Evolutionary conservation across 2,113 vertebrate genomes (phyloP).

Genomic region (Eptesicus fuscus): DNA sequence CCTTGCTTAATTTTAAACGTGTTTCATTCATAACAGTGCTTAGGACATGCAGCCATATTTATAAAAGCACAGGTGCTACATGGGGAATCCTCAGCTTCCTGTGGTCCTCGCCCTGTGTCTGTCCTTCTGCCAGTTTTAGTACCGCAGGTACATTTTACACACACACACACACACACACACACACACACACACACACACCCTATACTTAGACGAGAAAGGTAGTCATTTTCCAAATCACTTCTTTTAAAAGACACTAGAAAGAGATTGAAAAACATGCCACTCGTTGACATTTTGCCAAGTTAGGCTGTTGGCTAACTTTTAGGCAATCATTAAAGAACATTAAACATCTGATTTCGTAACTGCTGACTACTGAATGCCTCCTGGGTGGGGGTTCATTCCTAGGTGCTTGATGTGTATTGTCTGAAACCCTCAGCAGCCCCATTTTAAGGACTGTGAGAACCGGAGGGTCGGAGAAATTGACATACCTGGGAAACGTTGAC

Average conservation of each 20-base stretch:
- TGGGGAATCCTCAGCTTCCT: neutral
- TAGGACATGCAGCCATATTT: neutral
- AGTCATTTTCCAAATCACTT: constrained; percentile 63
- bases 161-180: neutral
- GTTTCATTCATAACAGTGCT: neutral
- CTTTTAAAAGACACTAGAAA: constrained; percentile 52
- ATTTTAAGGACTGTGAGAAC: constrained; percentile 5
- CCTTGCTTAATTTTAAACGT: neutral
- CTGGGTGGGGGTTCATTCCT: neutral
- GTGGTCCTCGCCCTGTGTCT: neutral
- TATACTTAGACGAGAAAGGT: constrained; percentile 46
- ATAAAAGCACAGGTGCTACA: neutral
- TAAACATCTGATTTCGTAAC: neutral
- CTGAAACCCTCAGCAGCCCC: neutral
- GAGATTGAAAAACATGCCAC: constrained; percentile 37
- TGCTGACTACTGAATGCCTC: neutral
- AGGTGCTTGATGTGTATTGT: neutral
- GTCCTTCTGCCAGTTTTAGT: constrained; percentile 5
- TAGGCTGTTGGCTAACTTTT: neutral
- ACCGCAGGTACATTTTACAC: neutral
- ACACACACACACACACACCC: neutral
- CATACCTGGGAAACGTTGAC: neutral
- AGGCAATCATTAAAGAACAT: neutral
- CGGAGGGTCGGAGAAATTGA: neutral
- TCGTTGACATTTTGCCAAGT: constrained; percentile 2